A percentile compares a stretch with the other conserved stretches of the same genome.
Conservation (phyloP, 2,888 invertebrate genomes). For the Hypsopygia costalis region DNA sequence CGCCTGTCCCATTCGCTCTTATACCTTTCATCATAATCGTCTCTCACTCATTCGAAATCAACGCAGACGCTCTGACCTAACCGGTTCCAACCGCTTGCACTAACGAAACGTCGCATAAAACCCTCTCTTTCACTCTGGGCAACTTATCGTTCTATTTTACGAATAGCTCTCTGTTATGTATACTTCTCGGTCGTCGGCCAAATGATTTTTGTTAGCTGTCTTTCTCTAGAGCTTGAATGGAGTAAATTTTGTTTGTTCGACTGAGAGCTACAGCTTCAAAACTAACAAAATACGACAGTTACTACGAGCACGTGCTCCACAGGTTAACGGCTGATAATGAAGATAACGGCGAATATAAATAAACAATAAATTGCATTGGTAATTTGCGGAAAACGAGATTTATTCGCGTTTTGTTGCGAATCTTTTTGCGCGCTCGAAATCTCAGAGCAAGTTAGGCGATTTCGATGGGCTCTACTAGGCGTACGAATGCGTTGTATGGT, state of each 20-base stretch:
- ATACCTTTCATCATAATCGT: conserved; percentile 33
- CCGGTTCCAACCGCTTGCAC: conserved; percentile 54
- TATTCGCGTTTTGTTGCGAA: too few species aligned
- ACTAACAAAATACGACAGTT: conserved; percentile 71
- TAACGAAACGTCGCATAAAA: conserved; percentile 30
- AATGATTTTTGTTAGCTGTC: conserved; percentile 78
- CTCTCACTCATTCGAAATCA: conserved; percentile 56
- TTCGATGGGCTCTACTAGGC: too few species aligned
- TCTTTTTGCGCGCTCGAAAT: not conserved
- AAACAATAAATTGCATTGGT: conserved; percentile 40
- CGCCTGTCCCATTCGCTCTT: conserved; percentile 48
- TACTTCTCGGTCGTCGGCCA: conserved; percentile 79
- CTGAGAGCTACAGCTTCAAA: conserved; percentile 79
- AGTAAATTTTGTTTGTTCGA: conserved; percentile 71
- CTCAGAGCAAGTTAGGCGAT: too few species aligned
- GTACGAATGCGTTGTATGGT: too few species aligned
- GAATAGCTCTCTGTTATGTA: conserved; percentile 79
- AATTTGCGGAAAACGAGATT: not conserved
- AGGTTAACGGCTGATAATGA: conserved; percentile 75
- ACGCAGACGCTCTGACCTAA: conserved; percentile 75
- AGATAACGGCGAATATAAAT: conserved; percentile 72
- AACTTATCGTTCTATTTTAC: conserved; percentile 76
- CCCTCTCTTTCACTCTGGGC: conserved; percentile 52
- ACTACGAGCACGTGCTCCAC: conserved; percentile 70
- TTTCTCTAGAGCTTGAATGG: conserved; percentile 79